Evolutionary conservation across 1,140 invertebrate genomes (phyloP), one percentile per base, ranked within the genome.

Genomic region (Listronotus bonariensis): DNA sequence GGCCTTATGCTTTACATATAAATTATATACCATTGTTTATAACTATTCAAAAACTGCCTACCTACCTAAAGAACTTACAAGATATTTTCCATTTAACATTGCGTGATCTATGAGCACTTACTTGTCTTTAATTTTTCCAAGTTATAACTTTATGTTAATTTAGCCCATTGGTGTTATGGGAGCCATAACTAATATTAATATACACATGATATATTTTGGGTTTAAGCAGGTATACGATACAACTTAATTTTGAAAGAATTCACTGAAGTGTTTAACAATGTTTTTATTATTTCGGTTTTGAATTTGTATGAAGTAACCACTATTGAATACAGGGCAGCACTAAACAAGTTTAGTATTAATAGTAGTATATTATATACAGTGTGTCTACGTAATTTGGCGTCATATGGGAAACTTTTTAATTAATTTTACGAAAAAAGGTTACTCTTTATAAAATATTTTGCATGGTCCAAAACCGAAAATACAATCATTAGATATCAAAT

Each of bases 211-310:
- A 54, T 65, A 65, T 65, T 65, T 65, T 42, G 53, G 58, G 14
- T 41, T 8, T 56, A 59, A 51, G 49, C 64, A 66, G 64, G 64
- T 66, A 55, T 49, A 32, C n/a, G 61, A 38, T 56, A 66, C 64
- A 66, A 60, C 64, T 66, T 66, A 66, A 66, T 66, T 66, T 66
- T 18, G 56, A 12, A 15, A 17, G 45, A n/a, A 53, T 46, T 46
- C 38, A 60, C n/a, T 60, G 49, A 26, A 60, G 36, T 58, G 56
- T 15, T 46, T 49, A 64, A 64, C 45, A n/a, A 38, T 40, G 36
- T 34, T 36, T 53, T 38, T 53, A 36, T 36, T 8, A n/a, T 17
- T 20, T 17, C 9, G 43, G 15, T 17, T 18, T 36, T 36, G 34
- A 36, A 36, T 36, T 36, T 36, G 34, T 36, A 9, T 36, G 34